Evolutionary conservation across 2,888 invertebrate species (phyloP).

Genomic region (Caenorhabditis sp.): DNA sequence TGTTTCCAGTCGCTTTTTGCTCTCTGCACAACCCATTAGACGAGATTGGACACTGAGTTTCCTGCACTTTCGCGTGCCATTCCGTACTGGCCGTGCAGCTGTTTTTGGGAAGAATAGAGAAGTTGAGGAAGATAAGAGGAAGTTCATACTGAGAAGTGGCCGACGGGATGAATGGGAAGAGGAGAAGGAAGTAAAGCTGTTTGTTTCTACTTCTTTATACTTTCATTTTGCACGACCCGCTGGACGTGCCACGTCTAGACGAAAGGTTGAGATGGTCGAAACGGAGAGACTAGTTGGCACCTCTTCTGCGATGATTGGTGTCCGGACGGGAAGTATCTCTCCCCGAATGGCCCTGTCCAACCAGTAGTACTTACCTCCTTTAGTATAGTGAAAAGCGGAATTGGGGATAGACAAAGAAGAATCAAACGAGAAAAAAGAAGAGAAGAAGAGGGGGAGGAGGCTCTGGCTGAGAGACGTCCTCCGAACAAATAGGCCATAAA

Average conservation of each 20-base stretch:
- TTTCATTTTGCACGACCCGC: conserved; percentile 2
- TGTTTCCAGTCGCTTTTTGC: conserved; percentile 28
- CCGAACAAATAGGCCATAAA: conserved; percentile 36
- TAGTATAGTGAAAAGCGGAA: conserved; percentile 31
- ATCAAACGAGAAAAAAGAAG: conserved; percentile 17
- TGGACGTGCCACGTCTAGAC: too few relatives aligned
- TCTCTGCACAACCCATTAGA: conserved; percentile 26
- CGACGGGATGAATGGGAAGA: not conserved
- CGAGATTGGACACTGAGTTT: conserved; percentile 27
- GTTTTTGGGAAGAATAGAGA: conserved; percentile 1
- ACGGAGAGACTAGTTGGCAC: too few relatives aligned
- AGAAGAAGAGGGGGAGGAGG: conserved; percentile 19
- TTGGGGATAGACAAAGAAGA: not conserved
- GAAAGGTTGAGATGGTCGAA: too few relatives aligned
- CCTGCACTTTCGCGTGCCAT: conserved; percentile 1
- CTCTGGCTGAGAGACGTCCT: not conserved
- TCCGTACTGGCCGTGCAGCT: not conserved
- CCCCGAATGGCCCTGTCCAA: too few relatives aligned
- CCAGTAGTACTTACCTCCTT: conserved; percentile 20
- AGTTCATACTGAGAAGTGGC: too few relatives aligned
- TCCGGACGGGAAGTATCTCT: too few relatives aligned
- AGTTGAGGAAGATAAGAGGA: too few relatives aligned
- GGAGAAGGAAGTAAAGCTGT: conserved; percentile 1
- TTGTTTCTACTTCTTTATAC: not conserved
- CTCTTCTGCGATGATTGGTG: too few relatives aligned